Evolutionary conservation across 2,888 invertebrate genomes (phyloP).

Genomic region (Standfussiana lucernea): DNA sequence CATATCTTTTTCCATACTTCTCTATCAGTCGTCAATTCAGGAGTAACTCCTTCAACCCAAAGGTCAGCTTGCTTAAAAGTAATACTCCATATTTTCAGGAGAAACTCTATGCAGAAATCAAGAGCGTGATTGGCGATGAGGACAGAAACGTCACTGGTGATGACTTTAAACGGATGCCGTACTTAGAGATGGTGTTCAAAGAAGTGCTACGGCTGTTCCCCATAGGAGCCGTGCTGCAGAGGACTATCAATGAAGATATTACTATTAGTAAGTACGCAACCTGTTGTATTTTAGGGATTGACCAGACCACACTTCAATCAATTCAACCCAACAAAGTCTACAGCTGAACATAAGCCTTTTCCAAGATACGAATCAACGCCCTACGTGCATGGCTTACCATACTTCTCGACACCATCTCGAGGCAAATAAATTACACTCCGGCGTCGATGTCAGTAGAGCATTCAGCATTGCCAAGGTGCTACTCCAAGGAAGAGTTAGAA

Average conservation of each 20-base stretch:
- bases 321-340: background rate
- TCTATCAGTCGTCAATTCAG: background rate
- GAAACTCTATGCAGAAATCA: conserved; percentile 81
- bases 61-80: background rate
- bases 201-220: conserved; percentile 84
- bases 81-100: conserved; percentile 73
- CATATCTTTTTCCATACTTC: background rate
- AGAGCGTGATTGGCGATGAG: conserved; percentile 74
- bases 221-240: conserved; percentile 82
- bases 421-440: too few species aligned
- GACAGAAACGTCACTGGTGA: conserved; percentile 77
- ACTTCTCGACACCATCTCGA: too few species aligned
- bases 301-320: background rate
- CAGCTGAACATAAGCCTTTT: background rate
- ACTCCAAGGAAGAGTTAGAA: too few species aligned
- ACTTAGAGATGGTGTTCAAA: conserved; percentile 84
- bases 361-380: background rate
- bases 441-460: too few species aligned
- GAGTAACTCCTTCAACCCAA: background rate
- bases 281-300: background rate
- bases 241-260: conserved; percentile 81
- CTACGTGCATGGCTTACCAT: background rate
- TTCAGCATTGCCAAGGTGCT: too few species aligned
- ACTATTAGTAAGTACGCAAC: conserved; percentile 73
- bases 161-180: conserved; percentile 82